Percentiles rank a stretch among this genome's conserved stretches.
Conservation (phyloP, 2,797 vertebrate genomes). For the Odontamblyopus lacepedii region DNA sequence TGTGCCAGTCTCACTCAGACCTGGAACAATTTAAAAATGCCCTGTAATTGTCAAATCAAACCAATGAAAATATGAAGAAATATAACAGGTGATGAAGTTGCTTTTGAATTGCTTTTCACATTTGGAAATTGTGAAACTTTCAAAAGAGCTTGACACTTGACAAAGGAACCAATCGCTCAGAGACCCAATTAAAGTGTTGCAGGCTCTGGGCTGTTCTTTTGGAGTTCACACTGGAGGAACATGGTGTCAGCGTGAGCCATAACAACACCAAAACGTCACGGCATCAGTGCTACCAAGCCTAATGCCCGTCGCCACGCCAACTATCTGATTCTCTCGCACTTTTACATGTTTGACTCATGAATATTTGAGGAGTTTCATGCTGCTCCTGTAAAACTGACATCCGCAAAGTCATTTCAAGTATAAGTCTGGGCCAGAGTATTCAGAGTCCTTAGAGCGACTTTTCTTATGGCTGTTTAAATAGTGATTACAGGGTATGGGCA, state of each 20-base stretch:
- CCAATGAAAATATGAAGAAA: background rate
- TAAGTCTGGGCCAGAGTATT: conserved; percentile 22
- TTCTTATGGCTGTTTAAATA: conserved; percentile 43
- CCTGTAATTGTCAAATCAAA: background rate
- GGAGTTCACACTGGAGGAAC: conserved; percentile 7
- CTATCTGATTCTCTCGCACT: conserved; percentile 1
- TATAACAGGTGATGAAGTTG: background rate
- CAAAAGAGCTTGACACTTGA: background rate
- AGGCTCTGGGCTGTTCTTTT: conserved; percentile 2
- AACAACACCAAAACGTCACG: conserved; percentile 1
- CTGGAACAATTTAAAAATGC: background rate
- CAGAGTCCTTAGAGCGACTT: conserved; percentile 34
- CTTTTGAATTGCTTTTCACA: background rate
- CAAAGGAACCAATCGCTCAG: background rate
- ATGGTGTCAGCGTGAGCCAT: background rate
- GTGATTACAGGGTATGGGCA: conserved; percentile 62
- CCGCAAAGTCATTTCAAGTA: conserved; percentile 17
- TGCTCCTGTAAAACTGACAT: conserved; percentile 22
- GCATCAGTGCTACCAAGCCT: background rate
- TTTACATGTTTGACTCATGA: conserved; percentile 19
- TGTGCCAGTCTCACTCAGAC: background rate
- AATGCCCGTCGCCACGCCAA: background rate
- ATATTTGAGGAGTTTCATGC: conserved; percentile 27
- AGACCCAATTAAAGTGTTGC: background rate
- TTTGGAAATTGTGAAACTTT: background rate